A percentile compares a stretch with the other conserved stretches of the same genome.
Evolutionary conservation across 2,888 invertebrate genomes (phyloP).

Genomic region (Ferrisia virgata): DNA sequence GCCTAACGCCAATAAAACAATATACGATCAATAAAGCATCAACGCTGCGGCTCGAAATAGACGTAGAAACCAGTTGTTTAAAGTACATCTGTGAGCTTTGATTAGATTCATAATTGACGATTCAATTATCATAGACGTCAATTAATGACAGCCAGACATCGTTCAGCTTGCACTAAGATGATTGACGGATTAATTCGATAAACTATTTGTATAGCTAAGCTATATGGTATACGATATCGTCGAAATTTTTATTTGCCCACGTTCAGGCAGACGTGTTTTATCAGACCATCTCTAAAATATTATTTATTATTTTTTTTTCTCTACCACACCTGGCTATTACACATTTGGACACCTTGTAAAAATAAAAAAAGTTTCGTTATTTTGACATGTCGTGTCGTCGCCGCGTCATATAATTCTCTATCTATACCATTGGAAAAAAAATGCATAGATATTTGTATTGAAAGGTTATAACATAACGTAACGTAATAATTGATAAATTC

Average conservation of each 20-base stretch:
- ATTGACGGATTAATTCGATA: constrained; percentile 1
- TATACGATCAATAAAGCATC: background rate
- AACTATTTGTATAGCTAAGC: too few relatives aligned
- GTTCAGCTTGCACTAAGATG: background rate
- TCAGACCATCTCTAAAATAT: background rate
- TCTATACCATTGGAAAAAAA: background rate
- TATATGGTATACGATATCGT: background rate
- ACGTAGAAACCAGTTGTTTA: background rate
- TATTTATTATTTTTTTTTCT: too few relatives aligned
- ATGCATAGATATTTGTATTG: background rate
- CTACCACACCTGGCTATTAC: too few relatives aligned
- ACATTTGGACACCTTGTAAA: background rate
- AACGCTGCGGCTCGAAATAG: background rate
- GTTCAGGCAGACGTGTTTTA: background rate
- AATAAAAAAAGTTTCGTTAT: background rate
- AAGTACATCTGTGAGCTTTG: background rate
- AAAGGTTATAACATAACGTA: too few relatives aligned
- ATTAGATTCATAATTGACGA: constrained; percentile 13
- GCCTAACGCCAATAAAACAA: background rate
- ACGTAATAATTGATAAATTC: background rate
- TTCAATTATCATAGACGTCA: constrained; percentile 4
- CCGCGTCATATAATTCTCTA: too few relatives aligned
- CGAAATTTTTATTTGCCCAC: background rate
- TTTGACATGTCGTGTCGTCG: background rate
- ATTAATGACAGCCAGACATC: background rate